Base-by-base conservation (phyloP, 2,888 invertebrate species). In the Phasia obesa region DNA sequence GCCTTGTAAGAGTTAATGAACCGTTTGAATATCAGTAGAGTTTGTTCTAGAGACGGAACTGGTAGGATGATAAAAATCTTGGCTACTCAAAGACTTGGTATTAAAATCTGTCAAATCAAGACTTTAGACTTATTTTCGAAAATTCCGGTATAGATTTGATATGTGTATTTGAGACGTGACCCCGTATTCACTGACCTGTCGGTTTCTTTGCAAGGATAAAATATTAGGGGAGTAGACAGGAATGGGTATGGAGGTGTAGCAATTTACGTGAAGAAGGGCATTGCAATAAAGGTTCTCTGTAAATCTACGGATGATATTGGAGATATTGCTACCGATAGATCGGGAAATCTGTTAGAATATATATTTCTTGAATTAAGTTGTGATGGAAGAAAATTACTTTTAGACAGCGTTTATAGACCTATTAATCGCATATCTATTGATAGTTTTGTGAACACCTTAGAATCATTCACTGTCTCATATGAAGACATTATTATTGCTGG, bases 401-500 rank as follows among this genome's bases (percentile, higher is more conserved):
- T 44, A 44, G 44, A n/a, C 7, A n/a, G 44, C 13, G 44, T 44
- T n/a, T 44, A 44, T 44, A 44, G 44, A 44, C 44, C 44, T 44
- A 44, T 4, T 44, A 17, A 17, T 17, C 17, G 44, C 7, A 44
- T 44, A 11, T 17, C 17, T 17, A n/a, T 44, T 27, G 27, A 27
- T 4, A 27, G 27, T 3, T 27, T 27, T 27, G 27, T 27, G 27
- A 27, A 27, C 6, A 44, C 17, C 17, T 13, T 44, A 11, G 17
- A 44, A 44, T 4, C 44, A 44, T 44, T 11, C 0, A 44, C 44
- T 6, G 44, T 44, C 44, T 17, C 17, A 3, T 27, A 27, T 6
- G 4, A 27, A 27, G 27, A 27, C 6, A 6, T 6, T 27, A 44
- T 44, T 17, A 44, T 44, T 17, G 13, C 44, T 11, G 44, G 44